phyloP scores from a whole-genome alignment of 2,797 vertebrate genomes.

The Cebuella pygmaea region DNA sequence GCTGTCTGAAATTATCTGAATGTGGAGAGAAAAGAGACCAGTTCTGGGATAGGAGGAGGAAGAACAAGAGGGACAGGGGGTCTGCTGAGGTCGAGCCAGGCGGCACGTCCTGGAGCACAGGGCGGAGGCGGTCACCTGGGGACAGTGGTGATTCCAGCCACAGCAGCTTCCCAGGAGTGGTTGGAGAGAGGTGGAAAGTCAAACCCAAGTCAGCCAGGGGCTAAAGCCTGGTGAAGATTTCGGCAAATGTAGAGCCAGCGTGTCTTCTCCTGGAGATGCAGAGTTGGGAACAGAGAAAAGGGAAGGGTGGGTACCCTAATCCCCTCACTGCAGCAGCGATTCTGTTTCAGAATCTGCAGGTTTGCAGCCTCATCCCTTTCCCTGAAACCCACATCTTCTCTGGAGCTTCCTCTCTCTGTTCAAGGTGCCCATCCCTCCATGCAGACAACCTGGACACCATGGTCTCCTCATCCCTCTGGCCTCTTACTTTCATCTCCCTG shows the following conservation, averaged over 20 bases:
- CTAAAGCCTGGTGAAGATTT: rapidly evolving
- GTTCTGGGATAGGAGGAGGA: not conserved
- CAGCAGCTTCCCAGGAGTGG: rapidly evolving
- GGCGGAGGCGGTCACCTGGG: rapidly evolving
- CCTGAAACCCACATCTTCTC: rapidly evolving
- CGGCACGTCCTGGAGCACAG: rapidly evolving
- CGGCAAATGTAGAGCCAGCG: rapidly evolving
- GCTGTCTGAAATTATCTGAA: rapidly evolving
- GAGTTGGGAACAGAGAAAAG: not conserved
- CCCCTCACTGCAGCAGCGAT: rapidly evolving
- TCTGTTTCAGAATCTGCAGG: too few species aligned
- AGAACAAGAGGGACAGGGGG: not conserved
- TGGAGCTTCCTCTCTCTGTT: too few species aligned
- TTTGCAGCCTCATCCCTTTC: too few species aligned
- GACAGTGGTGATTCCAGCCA: not conserved
- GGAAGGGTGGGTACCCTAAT: rapidly evolving
- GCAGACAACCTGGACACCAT: rapidly evolving
- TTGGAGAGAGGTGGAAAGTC: not conserved
- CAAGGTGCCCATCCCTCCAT: rapidly evolving
- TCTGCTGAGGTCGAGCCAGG: rapidly evolving
- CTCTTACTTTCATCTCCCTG: not conserved
- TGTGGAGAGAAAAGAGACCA: not conserved
- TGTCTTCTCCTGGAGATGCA: rapidly evolving
- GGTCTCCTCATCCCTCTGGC: rapidly evolving
- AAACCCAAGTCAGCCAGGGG: rapidly evolving